phyloP scores from a whole-genome alignment of 1,140 invertebrate genomes.

The Danaus plexippus region DNA sequence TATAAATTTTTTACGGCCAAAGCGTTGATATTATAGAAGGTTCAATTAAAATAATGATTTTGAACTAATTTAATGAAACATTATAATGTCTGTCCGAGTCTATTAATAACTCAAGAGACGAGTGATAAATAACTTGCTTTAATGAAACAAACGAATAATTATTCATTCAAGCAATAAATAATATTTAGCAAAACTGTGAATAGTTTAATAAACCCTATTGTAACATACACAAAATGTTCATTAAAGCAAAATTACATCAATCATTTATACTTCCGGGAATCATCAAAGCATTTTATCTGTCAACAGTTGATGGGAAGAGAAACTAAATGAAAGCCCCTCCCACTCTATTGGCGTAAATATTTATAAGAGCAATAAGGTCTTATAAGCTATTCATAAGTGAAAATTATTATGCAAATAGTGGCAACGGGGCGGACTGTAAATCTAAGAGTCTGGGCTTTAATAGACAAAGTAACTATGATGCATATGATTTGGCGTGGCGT shows the following conservation, averaged over 20 bases:
- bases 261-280: constrained; percentile 46
- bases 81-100: background rate
- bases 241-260: constrained; percentile 42
- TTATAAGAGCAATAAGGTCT: constrained; percentile 65
- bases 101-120: constrained; percentile 1
- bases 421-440: constrained; percentile 47
- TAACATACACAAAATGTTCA: constrained; percentile 39
- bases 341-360: constrained; percentile 54
- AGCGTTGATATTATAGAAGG: too few species aligned
- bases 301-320: constrained; percentile 50
- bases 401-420: constrained; percentile 71
- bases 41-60: background rate
- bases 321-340: constrained; percentile 36
- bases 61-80: background rate
- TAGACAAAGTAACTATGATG: constrained; percentile 37
- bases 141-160: constrained; percentile 4
- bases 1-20: too few species aligned
- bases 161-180: background rate
- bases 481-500: constrained; percentile 36
- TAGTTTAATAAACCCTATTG: constrained; percentile 23
- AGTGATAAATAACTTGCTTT: constrained; percentile 9
- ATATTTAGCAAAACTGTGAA: constrained; percentile 5
- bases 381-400: constrained; percentile 71
- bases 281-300: constrained; percentile 38
- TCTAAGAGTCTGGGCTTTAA: constrained; percentile 47